Base-by-base conservation (phyloP, 2,888 invertebrate genomes). In the Onthophagus sagittarius region DNA sequence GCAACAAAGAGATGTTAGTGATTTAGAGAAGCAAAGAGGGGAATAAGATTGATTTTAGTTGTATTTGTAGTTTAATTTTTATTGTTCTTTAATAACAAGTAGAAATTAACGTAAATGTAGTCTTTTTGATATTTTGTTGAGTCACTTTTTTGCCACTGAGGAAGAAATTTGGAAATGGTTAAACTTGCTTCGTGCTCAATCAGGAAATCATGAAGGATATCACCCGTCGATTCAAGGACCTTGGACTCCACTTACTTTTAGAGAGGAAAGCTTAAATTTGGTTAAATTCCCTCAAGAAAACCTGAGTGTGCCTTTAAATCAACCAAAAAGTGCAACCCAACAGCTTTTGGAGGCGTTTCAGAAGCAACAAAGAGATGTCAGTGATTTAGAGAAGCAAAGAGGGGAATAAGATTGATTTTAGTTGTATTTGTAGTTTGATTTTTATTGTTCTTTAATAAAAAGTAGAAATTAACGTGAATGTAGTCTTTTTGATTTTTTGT, bases 221-320 rank as follows among this genome's bases (percentile, higher is more conserved):
- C 86, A 90, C 75, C 97, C 98, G 0, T 96, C 96, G 0, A 92
- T 98, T 77, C 96, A 97, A 86, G 98, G 98, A 0, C 91, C n/a
- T 94, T 98, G 98, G 98, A 95, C 93, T 5, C 98, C 98, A 0
- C 97, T 93, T 81, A 91, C 91, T 0, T 90, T 92, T 78, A 91
- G 89, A 80, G 86, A 90, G 75, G 92, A 94, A 0, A 87, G 86
- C 63, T 80, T 90, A 5, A 93, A 94, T 82, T 80, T 90, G 0
- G 87, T 87, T 0, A 79, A 85, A 15, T 90, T 91, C 77, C 95
- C 96, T 0, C 86, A 90, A 81, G 87, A 84, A 2, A 87, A 90
- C 23, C 86, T 89, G 33, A 90, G 92, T 0, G 84, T 84, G 9
- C 89, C 90, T 82, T 89, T 1, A 88, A 95, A 62, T 86, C 94